Base-by-base conservation (phyloP, 2,113 vertebrate species). In the Sarotherodon lohbergeri region DNA sequence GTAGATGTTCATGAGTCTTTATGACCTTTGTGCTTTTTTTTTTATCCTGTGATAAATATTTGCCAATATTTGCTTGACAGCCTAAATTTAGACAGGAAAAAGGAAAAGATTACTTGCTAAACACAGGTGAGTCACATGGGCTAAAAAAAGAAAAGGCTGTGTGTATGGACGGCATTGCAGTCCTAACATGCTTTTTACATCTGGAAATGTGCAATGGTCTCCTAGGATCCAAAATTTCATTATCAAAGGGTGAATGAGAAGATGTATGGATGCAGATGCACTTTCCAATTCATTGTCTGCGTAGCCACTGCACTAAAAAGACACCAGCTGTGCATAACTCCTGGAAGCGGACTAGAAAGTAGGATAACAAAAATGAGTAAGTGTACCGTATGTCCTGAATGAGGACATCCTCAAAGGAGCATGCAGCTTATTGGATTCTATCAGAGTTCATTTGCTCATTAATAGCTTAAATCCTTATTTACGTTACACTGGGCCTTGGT, bases 231-330 rank as follows among this genome's bases (percentile, higher is more conserved):
- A 46, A 73, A 27, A 17, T 0, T 1, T 71, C 39, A 73, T 73
- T 10, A 29, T 73, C 0, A 48, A 46, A 48, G 68, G 22, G 8
- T 43, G 39, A 27, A 43, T 71, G 5, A 24, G 39, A 71, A 71
- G n/a, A 43, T 43, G 39, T 71, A 71, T 71, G 36, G 19, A 41
- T 71, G 39, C 13, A 46, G 66, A 71, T 71, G 39, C 22, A 43
- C 13, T 46, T 46, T 71, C 13, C n/a, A 71, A 27, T 43, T 46
- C 13, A 43, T 0, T 27, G 39, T 71, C 22, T 27, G n/a, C 6
- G 9, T 27, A 17, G 14, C 68, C 0, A 48, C 22, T 27, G 14
- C 4, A 48, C 22, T 73, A 48, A 0, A 73, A 46, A 5, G 14
- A 27, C 12, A 27, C 5, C 3, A 2, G 22, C 22, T 29, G 41